Base-by-base conservation (phyloP, 2,888 invertebrate genomes). In the Myathropa florea region DNA sequence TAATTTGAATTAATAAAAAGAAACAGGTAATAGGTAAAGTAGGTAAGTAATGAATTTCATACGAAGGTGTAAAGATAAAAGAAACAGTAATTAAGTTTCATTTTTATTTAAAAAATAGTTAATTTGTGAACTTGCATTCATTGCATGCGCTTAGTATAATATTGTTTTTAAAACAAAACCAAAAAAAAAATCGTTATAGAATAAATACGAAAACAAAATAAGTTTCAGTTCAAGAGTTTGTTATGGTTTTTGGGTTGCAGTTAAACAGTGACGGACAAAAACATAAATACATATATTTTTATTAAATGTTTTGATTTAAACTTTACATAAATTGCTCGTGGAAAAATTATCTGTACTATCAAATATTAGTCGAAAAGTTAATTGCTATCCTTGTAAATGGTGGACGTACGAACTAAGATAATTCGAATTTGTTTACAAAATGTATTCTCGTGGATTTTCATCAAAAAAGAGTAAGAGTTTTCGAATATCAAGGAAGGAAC, bases 41-140 rank as follows among this genome's bases (percentile, higher is more conserved):
- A 71, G 57, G 53, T 65, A 80, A 70, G 73, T 33, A 46, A 83
- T 73, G 68, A 70, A 70, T 80, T 46, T 46, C 46, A 73, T 26
- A 75, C 46, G 70, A 75, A 28, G 64, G 83, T 86, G 83, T 86
- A 75, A 63, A 83, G 82, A 86, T 28, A 83, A 86, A 86, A 86
- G 78, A 83, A 85, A 82, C 77, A 59, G 60, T 73, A 36, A 63
- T 71, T 55, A 75, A 26, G 53, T 84, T 76, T 24, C 24, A 57
- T 46, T 46, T 76, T 65, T 39, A 28, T 18, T 46, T 46, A 64
- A 63, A 65, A 73, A 70, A 70, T 70, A 57, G 59, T 86, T 76
- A 85, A 71, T 60, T 65, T 65, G 83, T 86, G 83, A 86, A 86
- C 73, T 79, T 83, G 86, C 86, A 86, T 83, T 83, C 78, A 79